Conservation (phyloP, 2,888 invertebrate genomes). For the Drosophila monieri region DNA sequence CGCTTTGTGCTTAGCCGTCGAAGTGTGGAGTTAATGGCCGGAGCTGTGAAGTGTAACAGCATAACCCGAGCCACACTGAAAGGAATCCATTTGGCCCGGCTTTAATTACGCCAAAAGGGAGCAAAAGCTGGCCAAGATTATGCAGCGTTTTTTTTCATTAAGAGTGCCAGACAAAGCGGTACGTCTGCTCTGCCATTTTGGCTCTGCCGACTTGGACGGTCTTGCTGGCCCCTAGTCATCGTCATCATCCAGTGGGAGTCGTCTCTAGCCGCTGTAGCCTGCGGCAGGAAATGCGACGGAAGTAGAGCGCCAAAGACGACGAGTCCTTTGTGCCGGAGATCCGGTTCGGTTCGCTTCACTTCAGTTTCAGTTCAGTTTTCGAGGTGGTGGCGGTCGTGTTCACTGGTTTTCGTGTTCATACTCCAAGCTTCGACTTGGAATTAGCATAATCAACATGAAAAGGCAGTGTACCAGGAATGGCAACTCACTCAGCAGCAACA, state of each 20-base stretch:
- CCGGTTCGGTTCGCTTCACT: conserved; percentile 21
- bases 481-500: conserved; percentile 53
- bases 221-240: conserved; percentile 19
- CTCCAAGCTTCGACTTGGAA: conserved; percentile 63
- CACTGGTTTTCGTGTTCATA: conserved; percentile 60
- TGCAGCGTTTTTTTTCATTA: conserved; percentile 76
- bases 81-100: conserved; percentile 47
- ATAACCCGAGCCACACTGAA: conserved; percentile 39
- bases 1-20: conserved; percentile 72
- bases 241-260: conserved; percentile 11
- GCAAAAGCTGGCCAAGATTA: conserved; percentile 49
- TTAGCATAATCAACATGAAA: conserved; percentile 78
- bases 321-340: conserved; percentile 52
- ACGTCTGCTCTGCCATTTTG: conserved; percentile 7
- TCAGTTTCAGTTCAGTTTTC: conserved; percentile 19
- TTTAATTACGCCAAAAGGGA: conserved; percentile 62
- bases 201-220: too few relatives aligned
- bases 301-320: conserved; percentile 51
- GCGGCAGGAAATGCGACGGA: conserved; percentile 60
- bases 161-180: conserved; percentile 58
- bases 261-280: conserved; percentile 26
- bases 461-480: conserved; percentile 56
- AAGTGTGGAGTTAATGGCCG: conserved; percentile 75
- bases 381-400: conserved; percentile 55
- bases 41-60: conserved; percentile 43